Evolutionary conservation across 2,113 vertebrate species (phyloP).

Genomic region (Agapornis roseicollis): DNA sequence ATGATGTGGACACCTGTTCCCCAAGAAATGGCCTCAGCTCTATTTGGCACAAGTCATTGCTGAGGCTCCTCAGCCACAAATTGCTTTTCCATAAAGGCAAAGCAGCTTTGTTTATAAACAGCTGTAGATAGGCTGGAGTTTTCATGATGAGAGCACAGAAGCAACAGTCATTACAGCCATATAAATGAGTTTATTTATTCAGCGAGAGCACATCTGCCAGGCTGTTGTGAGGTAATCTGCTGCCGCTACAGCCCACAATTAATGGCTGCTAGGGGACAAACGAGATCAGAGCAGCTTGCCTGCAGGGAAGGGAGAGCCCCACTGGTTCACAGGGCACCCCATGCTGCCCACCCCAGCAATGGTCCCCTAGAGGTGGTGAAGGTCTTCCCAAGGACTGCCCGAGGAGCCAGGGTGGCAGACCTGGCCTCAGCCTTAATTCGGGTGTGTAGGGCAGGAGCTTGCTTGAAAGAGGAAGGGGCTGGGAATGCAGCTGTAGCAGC

Average conservation of each 20-base stretch:
- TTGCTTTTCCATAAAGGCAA: conserved; percentile 71
- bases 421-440: fast-evolving
- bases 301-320: not conserved
- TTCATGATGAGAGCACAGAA: conserved; percentile 68
- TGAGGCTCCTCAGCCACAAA: conserved; percentile 60
- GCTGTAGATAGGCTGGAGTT: conserved; percentile 64
- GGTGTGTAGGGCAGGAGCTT: fast-evolving
- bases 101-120: conserved; percentile 73
- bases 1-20: conserved; percentile 69
- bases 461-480: not conserved
- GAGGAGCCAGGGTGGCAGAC: fast-evolving
- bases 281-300: fast-evolving
- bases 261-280: conserved; percentile 45
- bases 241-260: conserved; percentile 36
- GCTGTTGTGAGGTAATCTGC: conserved; percentile 66
- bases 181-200: conserved; percentile 74
- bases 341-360: fast-evolving
- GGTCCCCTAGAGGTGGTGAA: fast-evolving
- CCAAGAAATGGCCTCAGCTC: conserved; percentile 57
- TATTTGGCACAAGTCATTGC: conserved; percentile 57
- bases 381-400: fast-evolving
- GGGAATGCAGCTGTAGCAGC: fast-evolving
- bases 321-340: not conserved
- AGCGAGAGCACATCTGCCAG: conserved; percentile 60
- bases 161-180: conserved; percentile 57